Evolutionary conservation across 2,113 vertebrate genomes (phyloP), one percentile per base, ranked within the genome.

Genomic region (Turdus rufiventris): DNA sequence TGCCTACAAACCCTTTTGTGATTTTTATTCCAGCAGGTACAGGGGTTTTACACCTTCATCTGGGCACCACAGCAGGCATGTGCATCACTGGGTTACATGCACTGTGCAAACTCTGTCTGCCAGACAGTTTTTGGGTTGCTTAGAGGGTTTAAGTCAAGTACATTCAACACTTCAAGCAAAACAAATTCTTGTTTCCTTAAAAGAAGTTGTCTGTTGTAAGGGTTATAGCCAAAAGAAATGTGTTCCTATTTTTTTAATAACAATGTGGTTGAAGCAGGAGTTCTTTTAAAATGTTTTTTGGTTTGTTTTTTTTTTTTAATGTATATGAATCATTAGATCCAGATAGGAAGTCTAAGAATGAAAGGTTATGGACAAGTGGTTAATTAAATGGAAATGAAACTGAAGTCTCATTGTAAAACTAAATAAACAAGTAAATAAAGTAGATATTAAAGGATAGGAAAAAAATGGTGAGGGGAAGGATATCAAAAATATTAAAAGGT

Each of bases 311-410:
- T n/a, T n/a, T n/a, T n/a, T n/a, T n/a, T n/a, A n/a, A n/a, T n/a
- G 14, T 8, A 29, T 68, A 85, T 68, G n/a, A 60, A 60, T 68
- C 51, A 61, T 50, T 57, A 57, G 31, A 67, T 91, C 31, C 67
- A 81, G 36, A 78, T 23, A 63, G 53, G 28, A 53, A 57, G 65
- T 48, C 12, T 48, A 48, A 34, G 51, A 82, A 33, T 65, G 87
- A 68, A 93, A 91, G n/a, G n/a, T 62, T 81, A 71, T 18, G 29
- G 74, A 45, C 57, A 91, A 73, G 23, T 34, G 18, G 25, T 34
- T 85, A 90, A 80, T 54, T 85, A 97, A 93, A 74, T 54, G 91
- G 89, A 97, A 80, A 80, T 57, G 8, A 61, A 92, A 89, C n/a
- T 38, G 26, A 63, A 71, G 16, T 71, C 43, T 82, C 45, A 77